Evolutionary conservation across 30 jellyfish, hydroid and myxozoan genomes (phyloP).

Genomic region (Hydra vulgaris): DNA sequence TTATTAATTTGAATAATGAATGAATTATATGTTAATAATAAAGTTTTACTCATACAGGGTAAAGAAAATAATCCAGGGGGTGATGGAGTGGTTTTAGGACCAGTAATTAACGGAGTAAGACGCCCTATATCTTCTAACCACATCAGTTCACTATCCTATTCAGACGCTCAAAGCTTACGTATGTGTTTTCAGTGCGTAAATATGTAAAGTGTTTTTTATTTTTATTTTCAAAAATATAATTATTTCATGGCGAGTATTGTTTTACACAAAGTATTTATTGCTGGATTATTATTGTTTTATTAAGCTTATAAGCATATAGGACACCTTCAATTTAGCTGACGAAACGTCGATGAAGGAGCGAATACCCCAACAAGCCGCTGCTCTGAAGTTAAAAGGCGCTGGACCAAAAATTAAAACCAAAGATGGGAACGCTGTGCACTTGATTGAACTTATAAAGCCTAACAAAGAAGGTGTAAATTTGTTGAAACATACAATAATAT

Average conservation of each 20-base stretch:
- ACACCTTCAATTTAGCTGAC: background rate
- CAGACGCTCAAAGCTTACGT: slow-evolving; percentile 5
- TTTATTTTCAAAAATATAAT: too few relatives aligned
- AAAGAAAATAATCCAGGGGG: slow-evolving; percentile 69
- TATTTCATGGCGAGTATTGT: too few relatives aligned
- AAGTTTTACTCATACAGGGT: slow-evolving; percentile 47
- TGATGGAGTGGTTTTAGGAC: slow-evolving; percentile 41
- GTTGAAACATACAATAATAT: background rate
- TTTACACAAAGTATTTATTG: too few relatives aligned
- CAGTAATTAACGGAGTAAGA: slow-evolving; percentile 86
- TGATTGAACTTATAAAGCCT: slow-evolving; percentile 52
- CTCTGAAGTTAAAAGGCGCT: slow-evolving; percentile 44
- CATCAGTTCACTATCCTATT: background rate
- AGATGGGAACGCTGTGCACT: slow-evolving; percentile 59
- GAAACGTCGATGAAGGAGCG: slow-evolving; percentile 13
- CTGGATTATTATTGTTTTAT: background rate
- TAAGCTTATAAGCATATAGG: background rate
- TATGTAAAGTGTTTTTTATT: background rate
- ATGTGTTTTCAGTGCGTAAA: background rate
- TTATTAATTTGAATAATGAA: too few relatives aligned
- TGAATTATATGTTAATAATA: too few relatives aligned
- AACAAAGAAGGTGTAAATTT: background rate
- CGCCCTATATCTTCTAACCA: slow-evolving; percentile 27
- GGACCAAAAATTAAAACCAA: slow-evolving; percentile 70
- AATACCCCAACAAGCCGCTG: slow-evolving; percentile 15